These are phyloP conservation scores for Paraescarpia echinospica DNA, from an alignment of 1,140 invertebrate genomes.

Conservation along the genomic window DNA sequence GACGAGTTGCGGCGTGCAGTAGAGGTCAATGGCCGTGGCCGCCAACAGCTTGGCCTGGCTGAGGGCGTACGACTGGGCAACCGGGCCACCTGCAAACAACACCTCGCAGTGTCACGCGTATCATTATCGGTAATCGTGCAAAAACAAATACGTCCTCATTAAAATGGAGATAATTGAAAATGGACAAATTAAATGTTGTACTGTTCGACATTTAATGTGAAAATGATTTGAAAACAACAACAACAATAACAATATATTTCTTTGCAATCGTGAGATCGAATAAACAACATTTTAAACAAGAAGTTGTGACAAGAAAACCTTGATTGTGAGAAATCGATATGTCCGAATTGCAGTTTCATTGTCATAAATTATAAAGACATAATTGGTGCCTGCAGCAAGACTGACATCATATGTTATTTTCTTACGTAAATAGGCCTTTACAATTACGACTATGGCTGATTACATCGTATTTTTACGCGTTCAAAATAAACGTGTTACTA, in stretches of 20 bases:
- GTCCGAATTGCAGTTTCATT: too few species aligned
- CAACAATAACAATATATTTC: too few species aligned
- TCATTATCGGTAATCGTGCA: not conserved
- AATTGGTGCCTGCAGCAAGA: too few species aligned
- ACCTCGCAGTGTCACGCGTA: not conserved
- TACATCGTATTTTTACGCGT: too few species aligned
- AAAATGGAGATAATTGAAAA: not conserved
- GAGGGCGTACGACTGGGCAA: conserved; percentile 8
- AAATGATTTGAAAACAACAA: not conserved
- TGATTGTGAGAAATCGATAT: too few species aligned
- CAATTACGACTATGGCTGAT: too few species aligned
- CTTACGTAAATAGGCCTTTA: too few species aligned
- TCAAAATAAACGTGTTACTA: too few species aligned
- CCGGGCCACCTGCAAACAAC: conserved; percentile 8
- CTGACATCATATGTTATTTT: too few species aligned
- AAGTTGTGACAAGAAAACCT: not conserved
- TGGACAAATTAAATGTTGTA: not conserved
- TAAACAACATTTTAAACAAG: too few species aligned
- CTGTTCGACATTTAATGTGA: not conserved
- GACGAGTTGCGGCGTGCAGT: conserved; percentile 2
- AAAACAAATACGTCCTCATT: conserved; percentile 35
- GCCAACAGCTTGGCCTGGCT: conserved; percentile 17
- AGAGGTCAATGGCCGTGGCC: conserved; percentile 17
- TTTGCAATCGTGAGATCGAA: too few species aligned
- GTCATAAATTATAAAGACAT: too few species aligned